Percentiles rank a stretch among this genome's conserved stretches.
Evolutionary conservation across 2,888 invertebrate species (phyloP).

Genomic region (Tachystola acroxantha): DNA sequence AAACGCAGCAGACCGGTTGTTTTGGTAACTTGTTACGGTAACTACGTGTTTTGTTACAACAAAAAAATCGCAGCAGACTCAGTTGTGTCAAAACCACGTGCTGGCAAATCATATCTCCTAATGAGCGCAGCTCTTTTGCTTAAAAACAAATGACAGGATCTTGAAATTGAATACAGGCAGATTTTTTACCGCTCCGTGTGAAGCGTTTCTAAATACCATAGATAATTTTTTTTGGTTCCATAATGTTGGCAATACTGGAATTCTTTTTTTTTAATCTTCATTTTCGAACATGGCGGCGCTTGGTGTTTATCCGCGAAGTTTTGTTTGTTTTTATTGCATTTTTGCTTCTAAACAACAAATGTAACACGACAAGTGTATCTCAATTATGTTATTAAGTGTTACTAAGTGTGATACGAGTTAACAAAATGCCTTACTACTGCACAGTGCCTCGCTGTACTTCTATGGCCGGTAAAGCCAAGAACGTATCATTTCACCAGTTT

Average conservation of each 20-base stretch:
- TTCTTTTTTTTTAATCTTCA: conserved; percentile 19
- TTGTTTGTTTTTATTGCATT: conserved; percentile 61
- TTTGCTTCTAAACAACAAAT: conserved; percentile 20
- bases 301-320: conserved; percentile 62
- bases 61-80: too few species aligned
- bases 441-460: conserved; percentile 73
- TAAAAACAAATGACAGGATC: too few species aligned
- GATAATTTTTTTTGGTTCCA: conserved; percentile 18
- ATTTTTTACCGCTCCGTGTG: conserved; percentile 2
- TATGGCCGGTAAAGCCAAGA: conserved; percentile 71
- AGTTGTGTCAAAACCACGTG: too few species aligned
- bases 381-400: conserved; percentile 44
- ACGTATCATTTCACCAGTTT: conserved; percentile 71
- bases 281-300: conserved; percentile 55
- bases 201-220: conserved; percentile 15
- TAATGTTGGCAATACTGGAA: conserved; percentile 18
- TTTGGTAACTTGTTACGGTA: too few species aligned
- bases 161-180: too few species aligned
- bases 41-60: too few species aligned
- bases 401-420: conserved; percentile 27
- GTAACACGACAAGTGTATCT: conserved; percentile 11
- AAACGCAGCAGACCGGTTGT: too few species aligned
- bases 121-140: too few species aligned
- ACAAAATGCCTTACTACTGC: conserved; percentile 72
- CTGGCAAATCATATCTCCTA: too few species aligned